These are phyloP conservation scores for Paracyprichromis sp. DNA, from an alignment of 2,113 vertebrate species.

Conservation along the genomic window DNA sequence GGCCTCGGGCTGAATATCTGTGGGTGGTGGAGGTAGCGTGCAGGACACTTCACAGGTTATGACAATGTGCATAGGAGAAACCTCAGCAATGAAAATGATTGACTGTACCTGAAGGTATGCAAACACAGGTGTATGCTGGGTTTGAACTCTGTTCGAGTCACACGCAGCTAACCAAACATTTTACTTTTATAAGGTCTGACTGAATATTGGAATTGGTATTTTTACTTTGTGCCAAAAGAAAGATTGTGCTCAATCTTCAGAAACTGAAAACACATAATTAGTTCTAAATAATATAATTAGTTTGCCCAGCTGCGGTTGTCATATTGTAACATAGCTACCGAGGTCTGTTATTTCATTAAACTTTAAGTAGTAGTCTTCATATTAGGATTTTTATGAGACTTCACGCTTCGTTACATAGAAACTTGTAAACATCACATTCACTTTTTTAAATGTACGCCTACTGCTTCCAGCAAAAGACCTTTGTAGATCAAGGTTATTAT, in stretches of 20 bases:
- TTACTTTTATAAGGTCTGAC: background rate
- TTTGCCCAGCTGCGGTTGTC: background rate
- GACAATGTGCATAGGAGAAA: background rate
- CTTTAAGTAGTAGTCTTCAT: background rate
- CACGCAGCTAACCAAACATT: background rate
- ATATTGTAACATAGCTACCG: background rate
- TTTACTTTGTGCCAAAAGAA: background rate
- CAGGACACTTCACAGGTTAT: background rate
- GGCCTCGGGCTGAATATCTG: background rate
- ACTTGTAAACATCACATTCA: background rate
- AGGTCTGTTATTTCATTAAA: background rate
- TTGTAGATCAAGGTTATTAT: background rate
- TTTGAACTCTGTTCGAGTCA: background rate
- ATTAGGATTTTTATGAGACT: background rate
- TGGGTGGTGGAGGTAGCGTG: conserved; percentile 20
- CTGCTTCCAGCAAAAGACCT: background rate
- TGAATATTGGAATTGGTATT: background rate
- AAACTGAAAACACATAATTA: background rate
- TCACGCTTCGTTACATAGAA: background rate
- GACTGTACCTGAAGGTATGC: background rate
- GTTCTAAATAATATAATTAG: background rate
- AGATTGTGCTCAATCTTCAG: background rate
- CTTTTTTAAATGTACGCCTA: fast-evolving
- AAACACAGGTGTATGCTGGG: background rate
- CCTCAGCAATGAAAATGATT: conserved; percentile 22